Base-by-base conservation (phyloP, 2,113 vertebrate genomes). In the Ceuthmochares aereus region DNA sequence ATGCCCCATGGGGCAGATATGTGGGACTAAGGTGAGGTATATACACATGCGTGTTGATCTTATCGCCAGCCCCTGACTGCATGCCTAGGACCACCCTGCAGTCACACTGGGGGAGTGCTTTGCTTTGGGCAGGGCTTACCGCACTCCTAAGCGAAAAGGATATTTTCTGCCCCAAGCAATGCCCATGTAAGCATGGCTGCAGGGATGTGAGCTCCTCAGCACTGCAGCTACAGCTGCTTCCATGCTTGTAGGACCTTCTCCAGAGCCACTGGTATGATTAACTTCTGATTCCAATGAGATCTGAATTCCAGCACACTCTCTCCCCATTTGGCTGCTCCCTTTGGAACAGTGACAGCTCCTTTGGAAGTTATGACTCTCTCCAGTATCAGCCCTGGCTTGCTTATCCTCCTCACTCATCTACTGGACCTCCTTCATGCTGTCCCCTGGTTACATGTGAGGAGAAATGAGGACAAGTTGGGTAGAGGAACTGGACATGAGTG, bases 381-480 rank as follows among this genome's bases (percentile, higher is more conserved):
- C 37, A 87, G 34, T 75, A 37, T 22, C 70, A 76, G 32, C 29
- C n/a, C 10, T 60, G 63, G 30, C 55, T 84, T 89, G 67, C 40
- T 77, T 0, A 0, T 63, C 10, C 52, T 88, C 51, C 30, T 18
- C 0, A 0, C 15, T 89, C 16, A 19, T 81, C 85, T 77, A 55
- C 47, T 70, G 58, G 32, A 66, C 23, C 18, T 66, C 25, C 8
- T 12, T 54, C 25, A 49, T 81, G 27, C 29, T 66, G 27, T 70
- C 15, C n/a, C 29, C 20, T 66, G 22, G 45, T 51, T 54, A n/a
- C 43, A 70, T 83, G 20, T 27, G 55, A 74, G n/a, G 80, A 74
- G 22, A 84, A 89, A 77, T 2, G 8, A 34, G 59, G 55, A 62
- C 40, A 70, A 56, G 36, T 6, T 7, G 30, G 66, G 21, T 6